Conservation (phyloP, 1,140 invertebrate species). For the Pantala flavescens region DNA sequence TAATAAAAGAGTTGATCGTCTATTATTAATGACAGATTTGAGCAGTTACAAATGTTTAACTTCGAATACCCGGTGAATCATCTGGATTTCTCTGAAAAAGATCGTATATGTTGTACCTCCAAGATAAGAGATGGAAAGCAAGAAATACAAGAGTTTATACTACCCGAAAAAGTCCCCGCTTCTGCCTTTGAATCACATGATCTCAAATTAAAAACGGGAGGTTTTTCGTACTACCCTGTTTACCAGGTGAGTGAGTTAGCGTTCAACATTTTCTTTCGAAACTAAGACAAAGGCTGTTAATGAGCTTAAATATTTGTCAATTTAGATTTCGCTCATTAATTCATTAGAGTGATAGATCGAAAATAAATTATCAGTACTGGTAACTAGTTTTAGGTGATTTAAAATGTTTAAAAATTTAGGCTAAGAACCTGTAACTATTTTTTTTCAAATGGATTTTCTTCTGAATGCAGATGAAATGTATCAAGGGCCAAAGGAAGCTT, state of each 20-base stretch:
- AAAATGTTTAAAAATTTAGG: neutral
- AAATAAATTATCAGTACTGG: neutral
- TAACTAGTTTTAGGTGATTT: neutral
- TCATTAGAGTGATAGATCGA: no score
- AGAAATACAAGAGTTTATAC: neutral
- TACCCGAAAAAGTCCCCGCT: neutral
- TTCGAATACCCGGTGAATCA: neutral
- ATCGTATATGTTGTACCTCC: neutral
- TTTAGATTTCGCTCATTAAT: neutral
- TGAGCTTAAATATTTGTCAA: neutral
- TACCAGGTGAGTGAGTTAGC: neutral
- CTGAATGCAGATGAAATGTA: neutral
- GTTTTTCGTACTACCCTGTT: neutral
- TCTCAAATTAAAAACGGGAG: neutral
- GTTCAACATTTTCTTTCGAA: no score
- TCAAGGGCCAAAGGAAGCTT: neutral
- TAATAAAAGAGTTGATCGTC: no score
- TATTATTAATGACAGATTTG: neutral
- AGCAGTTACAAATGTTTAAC: neutral
- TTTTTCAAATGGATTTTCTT: neutral
- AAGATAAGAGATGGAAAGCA: neutral
- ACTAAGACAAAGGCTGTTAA: no score
- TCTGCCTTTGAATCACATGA: neutral
- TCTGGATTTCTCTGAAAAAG: neutral
- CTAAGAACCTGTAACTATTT: neutral